Evolutionary conservation across 1,140 invertebrate species (phyloP).

Genomic region (Drosophila elegans): DNA sequence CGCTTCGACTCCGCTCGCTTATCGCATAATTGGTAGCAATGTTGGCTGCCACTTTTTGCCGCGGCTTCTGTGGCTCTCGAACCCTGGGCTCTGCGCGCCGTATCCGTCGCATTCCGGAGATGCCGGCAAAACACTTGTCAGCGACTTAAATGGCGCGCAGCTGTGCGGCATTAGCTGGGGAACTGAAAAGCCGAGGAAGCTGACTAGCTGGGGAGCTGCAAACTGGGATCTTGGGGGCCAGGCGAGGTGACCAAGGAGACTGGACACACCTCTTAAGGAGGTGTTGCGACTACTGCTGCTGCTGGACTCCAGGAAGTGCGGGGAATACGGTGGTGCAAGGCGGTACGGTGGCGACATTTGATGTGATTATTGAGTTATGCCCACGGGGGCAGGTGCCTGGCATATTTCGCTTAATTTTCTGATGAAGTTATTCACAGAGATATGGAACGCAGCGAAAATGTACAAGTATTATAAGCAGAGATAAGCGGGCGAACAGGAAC

Average conservation of each 20-base stretch:
- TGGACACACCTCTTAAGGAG: constrained; percentile 74
- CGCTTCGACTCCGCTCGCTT: constrained; percentile 48
- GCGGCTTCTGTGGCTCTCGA: constrained; percentile 46
- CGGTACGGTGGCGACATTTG: constrained; percentile 65
- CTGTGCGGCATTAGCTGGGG: constrained; percentile 70
- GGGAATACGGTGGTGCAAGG: constrained; percentile 14
- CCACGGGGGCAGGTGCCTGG: constrained; percentile 73
- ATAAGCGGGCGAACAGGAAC: constrained; percentile 25
- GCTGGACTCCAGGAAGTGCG: constrained; percentile 15
- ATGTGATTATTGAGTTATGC: constrained; percentile 82
- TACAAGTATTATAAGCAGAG: constrained; percentile 38
- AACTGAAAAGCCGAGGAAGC: constrained; percentile 1
- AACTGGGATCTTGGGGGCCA: constrained; percentile 11
- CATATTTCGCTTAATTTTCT: constrained; percentile 79
- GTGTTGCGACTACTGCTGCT: constrained; percentile 56
- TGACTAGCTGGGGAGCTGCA: constrained; percentile 19
- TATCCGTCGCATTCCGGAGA: constrained; percentile 67
- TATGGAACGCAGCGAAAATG: constrained; percentile 47
- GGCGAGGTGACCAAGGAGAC: constrained; percentile 15
- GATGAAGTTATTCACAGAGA: constrained; percentile 70
- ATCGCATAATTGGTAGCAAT: constrained; percentile 82
- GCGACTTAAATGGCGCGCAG: constrained; percentile 81
- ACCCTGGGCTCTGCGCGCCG: constrained; percentile 24
- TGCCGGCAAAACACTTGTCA: constrained; percentile 82
- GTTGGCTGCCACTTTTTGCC: constrained; percentile 79